Conservation (phyloP, 2,888 invertebrate genomes). For the Lasius platythorax region DNA sequence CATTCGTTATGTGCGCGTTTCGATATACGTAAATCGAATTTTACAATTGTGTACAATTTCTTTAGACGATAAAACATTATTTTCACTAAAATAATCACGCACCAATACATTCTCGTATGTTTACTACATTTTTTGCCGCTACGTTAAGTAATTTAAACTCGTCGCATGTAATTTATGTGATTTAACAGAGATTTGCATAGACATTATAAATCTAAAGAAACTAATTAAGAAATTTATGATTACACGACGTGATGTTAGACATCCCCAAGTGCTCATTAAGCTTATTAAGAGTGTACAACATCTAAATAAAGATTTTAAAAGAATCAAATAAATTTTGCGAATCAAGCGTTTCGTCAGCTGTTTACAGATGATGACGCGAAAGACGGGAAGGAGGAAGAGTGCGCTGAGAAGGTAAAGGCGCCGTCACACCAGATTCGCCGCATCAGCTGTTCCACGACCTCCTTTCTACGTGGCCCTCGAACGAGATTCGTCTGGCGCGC, state of each 20-base stretch:
- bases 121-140: background rate
- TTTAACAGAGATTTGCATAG: background rate
- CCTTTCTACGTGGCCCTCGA: constrained; percentile 77
- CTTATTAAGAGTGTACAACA: background rate
- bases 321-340: constrained; percentile 11
- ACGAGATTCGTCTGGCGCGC: constrained; percentile 78
- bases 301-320: background rate
- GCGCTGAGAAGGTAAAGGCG: constrained; percentile 19
- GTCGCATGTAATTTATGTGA: background rate
- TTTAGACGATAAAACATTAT: background rate
- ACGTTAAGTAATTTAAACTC: background rate
- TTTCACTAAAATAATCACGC: background rate
- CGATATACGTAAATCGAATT: background rate
- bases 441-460: constrained; percentile 78
- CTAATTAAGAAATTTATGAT: background rate
- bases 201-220: background rate
- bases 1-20: background rate
- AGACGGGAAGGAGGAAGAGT: constrained; percentile 8
- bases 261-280: background rate
- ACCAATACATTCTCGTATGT: background rate
- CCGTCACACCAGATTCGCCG: constrained; percentile 46
- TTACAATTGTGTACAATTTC: background rate
- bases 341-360: background rate
- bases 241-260: background rate
- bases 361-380: constrained; percentile 4